Evolutionary conservation across 2,113 vertebrate species (phyloP).

Genomic region (Semnornis frantzii): DNA sequence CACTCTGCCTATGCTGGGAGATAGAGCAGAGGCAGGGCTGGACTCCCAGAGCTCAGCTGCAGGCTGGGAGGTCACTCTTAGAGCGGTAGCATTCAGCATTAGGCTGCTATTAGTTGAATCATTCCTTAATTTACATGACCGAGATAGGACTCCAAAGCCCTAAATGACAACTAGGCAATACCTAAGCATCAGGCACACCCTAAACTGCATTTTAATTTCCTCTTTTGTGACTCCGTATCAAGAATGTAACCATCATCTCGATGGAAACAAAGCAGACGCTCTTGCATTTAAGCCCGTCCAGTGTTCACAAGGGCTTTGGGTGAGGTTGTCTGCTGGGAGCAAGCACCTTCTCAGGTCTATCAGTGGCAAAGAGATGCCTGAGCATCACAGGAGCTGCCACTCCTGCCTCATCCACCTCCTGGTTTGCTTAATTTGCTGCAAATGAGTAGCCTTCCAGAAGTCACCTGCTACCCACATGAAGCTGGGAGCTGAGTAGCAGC

Average conservation of each 20-base stretch:
- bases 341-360: background rate
- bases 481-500: fast-evolving
- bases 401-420: background rate
- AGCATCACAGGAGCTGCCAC: background rate
- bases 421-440: background rate
- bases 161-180: background rate
- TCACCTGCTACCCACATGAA: background rate
- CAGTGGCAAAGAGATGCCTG: background rate
- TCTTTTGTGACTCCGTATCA: background rate
- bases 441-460: background rate
- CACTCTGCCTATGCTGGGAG: background rate
- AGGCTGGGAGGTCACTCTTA: background rate
- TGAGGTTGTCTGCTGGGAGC: background rate
- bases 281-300: background rate
- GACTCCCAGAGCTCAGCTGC: background rate
- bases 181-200: background rate
- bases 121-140: background rate
- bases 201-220: background rate
- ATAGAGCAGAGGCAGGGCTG: background rate
- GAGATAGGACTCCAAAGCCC: background rate
- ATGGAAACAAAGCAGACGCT: fast-evolving
- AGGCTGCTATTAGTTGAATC: constrained; percentile 8
- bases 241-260: background rate
- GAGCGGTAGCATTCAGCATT: background rate
- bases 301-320: background rate